These are phyloP conservation scores for Lamprotornis superbus DNA, from an alignment of 2,113 vertebrate genomes.

Conservation along the genomic window DNA sequence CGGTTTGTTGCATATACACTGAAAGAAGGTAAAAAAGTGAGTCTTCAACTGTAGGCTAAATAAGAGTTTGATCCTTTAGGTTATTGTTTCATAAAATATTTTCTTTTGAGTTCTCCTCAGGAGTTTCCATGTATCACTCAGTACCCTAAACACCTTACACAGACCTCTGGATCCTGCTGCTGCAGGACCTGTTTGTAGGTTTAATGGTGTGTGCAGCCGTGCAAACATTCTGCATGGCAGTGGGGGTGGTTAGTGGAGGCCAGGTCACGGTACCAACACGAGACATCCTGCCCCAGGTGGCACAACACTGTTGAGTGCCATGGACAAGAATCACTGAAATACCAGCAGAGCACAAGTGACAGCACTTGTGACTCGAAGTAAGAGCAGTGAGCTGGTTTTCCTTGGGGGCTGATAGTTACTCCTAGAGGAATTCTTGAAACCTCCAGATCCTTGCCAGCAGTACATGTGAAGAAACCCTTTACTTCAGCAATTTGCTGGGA, in stretches of 20 bases:
- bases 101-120: background rate
- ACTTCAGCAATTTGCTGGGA: background rate
- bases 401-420: background rate
- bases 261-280: background rate
- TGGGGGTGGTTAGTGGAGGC: background rate
- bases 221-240: background rate
- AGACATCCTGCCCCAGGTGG: background rate
- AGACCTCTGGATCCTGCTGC: background rate
- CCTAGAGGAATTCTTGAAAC: background rate
- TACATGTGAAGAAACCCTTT: background rate
- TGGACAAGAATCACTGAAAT: background rate
- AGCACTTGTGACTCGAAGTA: background rate
- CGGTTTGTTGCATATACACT: background rate
- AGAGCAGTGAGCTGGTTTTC: background rate
- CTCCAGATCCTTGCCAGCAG: background rate
- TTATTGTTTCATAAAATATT: background rate
- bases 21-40: background rate
- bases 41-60: background rate
- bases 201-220: background rate
- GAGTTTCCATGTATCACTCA: fast-evolving
- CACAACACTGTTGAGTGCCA: background rate
- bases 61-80: background rate
- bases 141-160: background rate
- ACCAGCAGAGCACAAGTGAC: background rate
- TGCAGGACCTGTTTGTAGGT: background rate